phyloP scores from a whole-genome alignment of 2,113 vertebrate genomes.

The Candoia aspera region DNA sequence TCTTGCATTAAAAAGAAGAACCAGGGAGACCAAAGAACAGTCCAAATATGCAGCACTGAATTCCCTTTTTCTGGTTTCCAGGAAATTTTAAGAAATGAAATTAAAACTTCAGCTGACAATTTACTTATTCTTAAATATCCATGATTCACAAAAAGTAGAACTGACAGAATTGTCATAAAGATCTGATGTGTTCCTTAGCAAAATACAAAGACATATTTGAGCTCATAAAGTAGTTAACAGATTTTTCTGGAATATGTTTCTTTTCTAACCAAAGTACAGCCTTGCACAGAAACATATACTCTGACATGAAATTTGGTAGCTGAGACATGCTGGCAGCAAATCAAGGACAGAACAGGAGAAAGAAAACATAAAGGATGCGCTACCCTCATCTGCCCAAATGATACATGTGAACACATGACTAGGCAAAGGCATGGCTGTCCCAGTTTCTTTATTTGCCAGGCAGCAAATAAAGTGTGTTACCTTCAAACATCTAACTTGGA shows the following conservation, averaged over 20 bases:
- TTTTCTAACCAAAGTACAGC: conserved; percentile 26
- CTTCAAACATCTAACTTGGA: not conserved
- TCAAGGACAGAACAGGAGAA: conserved; percentile 45
- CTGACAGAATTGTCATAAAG: conserved; percentile 37
- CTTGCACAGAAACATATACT: rapidly evolving
- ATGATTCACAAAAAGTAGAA: conserved; percentile 19
- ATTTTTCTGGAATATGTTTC: not conserved
- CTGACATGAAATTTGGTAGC: conserved; percentile 8
- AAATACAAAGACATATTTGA: conserved; percentile 38
- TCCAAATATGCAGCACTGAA: conserved; percentile 28
- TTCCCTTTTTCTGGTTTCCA: conserved; percentile 37
- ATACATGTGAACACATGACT: conserved; percentile 7
- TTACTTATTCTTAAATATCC: conserved; percentile 41
- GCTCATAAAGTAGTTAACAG: not conserved
- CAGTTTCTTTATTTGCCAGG: not conserved
- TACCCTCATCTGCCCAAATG: conserved; percentile 47
- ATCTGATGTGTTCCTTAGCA: conserved; percentile 42
- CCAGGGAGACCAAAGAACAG: conserved; percentile 43
- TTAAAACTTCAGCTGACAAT: conserved; percentile 43
- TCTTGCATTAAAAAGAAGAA: not conserved
- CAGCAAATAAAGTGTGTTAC: not conserved
- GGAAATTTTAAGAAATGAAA: conserved; percentile 56
- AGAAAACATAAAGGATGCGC: conserved; percentile 53
- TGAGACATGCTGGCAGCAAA: conserved; percentile 51
- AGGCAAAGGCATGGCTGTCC: conserved; percentile 38